A percentile compares a stretch with the other conserved stretches of the same genome.
Conservation (phyloP, 2,797 vertebrate genomes). For the Dicrostonyx torquatus region DNA sequence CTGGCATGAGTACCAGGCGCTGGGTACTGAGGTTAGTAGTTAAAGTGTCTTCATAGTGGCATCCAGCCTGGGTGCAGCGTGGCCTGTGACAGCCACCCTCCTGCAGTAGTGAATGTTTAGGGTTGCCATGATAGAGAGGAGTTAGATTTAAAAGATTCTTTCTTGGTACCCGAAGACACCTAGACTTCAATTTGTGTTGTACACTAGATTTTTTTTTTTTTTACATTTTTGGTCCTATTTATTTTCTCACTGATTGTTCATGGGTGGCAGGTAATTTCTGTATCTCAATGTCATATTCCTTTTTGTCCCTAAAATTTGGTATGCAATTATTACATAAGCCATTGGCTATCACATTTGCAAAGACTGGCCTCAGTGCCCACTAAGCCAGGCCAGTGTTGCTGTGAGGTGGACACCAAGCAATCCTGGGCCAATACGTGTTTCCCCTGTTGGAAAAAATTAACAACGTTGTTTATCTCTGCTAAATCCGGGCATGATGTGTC, state of each 20-base stretch:
- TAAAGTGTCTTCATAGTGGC: fast-evolving
- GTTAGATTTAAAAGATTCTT: neutral
- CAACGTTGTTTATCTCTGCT: slow-evolving; percentile 60
- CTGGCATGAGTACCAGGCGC: fast-evolving
- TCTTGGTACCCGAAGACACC: neutral
- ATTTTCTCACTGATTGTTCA: neutral
- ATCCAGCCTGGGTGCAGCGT: neutral
- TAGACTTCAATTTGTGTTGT: neutral
- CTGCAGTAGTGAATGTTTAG: neutral
- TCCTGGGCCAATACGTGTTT: neutral
- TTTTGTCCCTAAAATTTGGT: neutral
- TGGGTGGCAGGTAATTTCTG: neutral
- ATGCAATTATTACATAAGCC: no score
- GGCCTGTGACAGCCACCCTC: neutral
- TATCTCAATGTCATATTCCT: neutral
- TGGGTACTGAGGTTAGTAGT: neutral
- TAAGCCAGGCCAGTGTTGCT: neutral
- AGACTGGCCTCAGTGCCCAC: neutral
- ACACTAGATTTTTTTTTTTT: neutral
- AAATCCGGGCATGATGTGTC: slow-evolving; percentile 70
- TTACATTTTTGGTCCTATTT: no score
- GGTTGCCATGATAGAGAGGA: neutral
- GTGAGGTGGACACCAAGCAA: neutral
- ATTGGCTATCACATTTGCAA: neutral
- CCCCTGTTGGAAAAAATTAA: slow-evolving; percentile 57